Evolutionary conservation across 2,113 vertebrate genomes (phyloP).

Genomic region (Dromas ardeola): DNA sequence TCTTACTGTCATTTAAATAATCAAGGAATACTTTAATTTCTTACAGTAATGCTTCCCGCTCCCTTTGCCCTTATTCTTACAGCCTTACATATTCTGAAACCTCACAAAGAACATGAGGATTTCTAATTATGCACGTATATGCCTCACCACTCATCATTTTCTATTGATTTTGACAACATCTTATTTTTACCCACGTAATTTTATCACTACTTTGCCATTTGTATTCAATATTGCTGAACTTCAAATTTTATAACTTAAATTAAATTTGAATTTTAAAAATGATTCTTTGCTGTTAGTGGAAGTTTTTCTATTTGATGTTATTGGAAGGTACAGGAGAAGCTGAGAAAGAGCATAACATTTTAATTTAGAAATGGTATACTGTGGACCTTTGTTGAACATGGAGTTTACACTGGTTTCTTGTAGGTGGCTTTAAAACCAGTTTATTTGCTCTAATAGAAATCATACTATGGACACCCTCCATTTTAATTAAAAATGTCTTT

Average conservation of each 20-base stretch:
- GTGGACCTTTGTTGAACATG: neutral
- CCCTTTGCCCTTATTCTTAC: neutral
- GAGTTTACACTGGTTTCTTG: neutral
- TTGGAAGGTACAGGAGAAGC: neutral
- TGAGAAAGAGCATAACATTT: neutral
- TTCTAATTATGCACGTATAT: neutral
- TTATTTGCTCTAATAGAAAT: neutral
- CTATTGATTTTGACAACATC: neutral
- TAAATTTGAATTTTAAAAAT: neutral
- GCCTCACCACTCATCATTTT: neutral
- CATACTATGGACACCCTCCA: neutral
- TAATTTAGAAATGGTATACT: neutral
- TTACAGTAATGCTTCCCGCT: neutral
- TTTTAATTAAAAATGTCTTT: neutral
- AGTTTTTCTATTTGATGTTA: neutral
- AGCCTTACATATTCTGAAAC: neutral
- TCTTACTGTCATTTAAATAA: neutral
- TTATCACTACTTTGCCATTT: neutral
- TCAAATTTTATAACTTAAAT: neutral
- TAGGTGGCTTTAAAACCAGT: neutral
- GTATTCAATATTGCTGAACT: neutral
- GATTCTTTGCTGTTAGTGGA: neutral
- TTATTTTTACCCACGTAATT: neutral
- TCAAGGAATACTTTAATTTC: neutral
- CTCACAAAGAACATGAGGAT: neutral